Conservation (phyloP, 2,113 vertebrate genomes). For the Nesogale talazaci region DNA sequence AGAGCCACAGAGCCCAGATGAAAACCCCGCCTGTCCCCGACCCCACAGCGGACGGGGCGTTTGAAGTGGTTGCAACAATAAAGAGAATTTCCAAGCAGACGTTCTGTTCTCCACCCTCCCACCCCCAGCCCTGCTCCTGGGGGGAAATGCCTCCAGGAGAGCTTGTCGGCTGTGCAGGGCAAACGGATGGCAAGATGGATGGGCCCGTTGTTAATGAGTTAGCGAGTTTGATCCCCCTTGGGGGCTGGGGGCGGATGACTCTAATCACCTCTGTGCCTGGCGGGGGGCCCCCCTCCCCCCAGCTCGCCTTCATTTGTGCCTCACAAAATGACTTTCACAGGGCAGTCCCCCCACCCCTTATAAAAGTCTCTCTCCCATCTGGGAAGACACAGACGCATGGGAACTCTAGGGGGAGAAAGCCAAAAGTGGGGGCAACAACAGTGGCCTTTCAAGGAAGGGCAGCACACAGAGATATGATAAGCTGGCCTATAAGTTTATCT, state of each 20-base stretch:
- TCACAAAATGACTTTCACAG: not conserved
- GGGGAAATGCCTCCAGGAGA: not conserved
- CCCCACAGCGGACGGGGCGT: not conserved
- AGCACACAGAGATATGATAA: not conserved
- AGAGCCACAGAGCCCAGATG: accelerated
- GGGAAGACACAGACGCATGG: not conserved
- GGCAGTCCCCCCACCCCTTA: too few species aligned
- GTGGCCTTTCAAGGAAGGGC: not conserved
- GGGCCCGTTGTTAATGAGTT: not conserved
- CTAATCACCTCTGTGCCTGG: constrained; percentile 27
- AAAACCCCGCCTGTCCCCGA: accelerated
- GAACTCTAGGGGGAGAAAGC: not conserved
- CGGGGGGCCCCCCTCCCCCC: not conserved
- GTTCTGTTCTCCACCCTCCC: not conserved
- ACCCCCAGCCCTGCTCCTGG: not conserved
- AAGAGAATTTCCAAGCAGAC: not conserved
- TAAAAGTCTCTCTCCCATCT: not conserved
- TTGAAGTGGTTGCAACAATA: not conserved
- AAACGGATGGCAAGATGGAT: constrained; percentile 37
- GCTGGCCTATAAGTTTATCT: not conserved
- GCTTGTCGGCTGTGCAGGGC: not conserved
- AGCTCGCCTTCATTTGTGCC: not conserved
- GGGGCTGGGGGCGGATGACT: not conserved
- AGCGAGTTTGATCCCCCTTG: not conserved
- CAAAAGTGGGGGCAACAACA: not conserved